phyloP scores from a whole-genome alignment of 1,140 invertebrate species.

The Spodoptera frugiperda region DNA sequence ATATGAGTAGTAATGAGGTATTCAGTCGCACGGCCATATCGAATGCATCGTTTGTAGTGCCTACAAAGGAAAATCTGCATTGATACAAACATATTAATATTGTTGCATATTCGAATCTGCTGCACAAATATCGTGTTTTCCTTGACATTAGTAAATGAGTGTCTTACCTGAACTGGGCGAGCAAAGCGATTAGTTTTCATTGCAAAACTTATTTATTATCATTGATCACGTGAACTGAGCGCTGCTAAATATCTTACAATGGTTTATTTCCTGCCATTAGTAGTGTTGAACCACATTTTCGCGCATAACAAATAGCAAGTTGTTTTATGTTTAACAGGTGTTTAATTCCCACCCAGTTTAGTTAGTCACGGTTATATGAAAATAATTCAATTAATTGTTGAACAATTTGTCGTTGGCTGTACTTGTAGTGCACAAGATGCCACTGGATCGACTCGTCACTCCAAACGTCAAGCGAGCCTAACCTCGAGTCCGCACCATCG shows the following conservation, averaged over 20 bases:
- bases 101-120: constrained; percentile 12
- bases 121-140: constrained; percentile 43
- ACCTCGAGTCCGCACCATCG: constrained; percentile 71
- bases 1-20: constrained; percentile 61
- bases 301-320: constrained; percentile 19
- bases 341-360: constrained; percentile 17
- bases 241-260: constrained; percentile 27
- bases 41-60: constrained; percentile 39
- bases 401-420: constrained; percentile 58
- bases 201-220: constrained; percentile 47
- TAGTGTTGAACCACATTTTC: constrained; percentile 27
- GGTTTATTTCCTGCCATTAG: constrained; percentile 31
- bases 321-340: constrained; percentile 34
- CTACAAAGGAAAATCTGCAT: constrained; percentile 5
- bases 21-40: constrained; percentile 60
- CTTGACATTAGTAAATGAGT: constrained; percentile 47
- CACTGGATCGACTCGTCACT: constrained; percentile 70
- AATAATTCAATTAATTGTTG: constrained; percentile 35
- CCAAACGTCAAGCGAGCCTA: constrained; percentile 70
- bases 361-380: constrained; percentile 9
- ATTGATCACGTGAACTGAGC: constrained; percentile 45
- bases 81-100: not conserved
- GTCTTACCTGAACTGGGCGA: constrained; percentile 44
- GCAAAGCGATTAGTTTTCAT: constrained; percentile 41
- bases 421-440: constrained; percentile 58